Percentiles rank a stretch among this genome's conserved stretches.
phyloP scores from a whole-genome alignment of 1,140 invertebrate genomes.

The Microplitis mediator region DNA sequence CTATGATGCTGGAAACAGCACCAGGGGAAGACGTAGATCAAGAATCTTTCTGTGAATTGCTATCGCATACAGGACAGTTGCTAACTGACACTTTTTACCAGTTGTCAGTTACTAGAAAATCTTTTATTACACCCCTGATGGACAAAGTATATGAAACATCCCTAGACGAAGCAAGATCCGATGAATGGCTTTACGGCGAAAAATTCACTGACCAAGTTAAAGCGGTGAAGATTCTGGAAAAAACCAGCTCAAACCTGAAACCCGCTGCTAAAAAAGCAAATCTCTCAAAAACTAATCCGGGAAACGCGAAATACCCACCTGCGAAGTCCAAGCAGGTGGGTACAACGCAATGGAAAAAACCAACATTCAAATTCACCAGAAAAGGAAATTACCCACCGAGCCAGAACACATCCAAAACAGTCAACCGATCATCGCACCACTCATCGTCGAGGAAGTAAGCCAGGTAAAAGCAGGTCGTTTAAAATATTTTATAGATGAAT shows the following conservation, averaged over 20 bases:
- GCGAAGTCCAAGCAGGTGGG: constrained; percentile 19
- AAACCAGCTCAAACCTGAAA: constrained; percentile 11
- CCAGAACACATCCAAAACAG: not conserved
- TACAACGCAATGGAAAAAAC: too few relatives aligned
- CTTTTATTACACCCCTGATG: constrained; percentile 21
- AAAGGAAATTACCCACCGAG: not conserved
- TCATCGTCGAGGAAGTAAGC: too few relatives aligned
- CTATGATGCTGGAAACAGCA: not conserved
- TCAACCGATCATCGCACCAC: too few relatives aligned
- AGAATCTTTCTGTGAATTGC: not conserved
- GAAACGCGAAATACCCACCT: constrained; percentile 18
- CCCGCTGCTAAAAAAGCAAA: not conserved
- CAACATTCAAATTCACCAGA: not conserved
- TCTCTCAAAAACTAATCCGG: not conserved
- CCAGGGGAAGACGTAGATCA: constrained; percentile 16
- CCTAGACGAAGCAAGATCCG: constrained; percentile 7
- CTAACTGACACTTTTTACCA: constrained; percentile 17
- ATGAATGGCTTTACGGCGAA: constrained; percentile 28
- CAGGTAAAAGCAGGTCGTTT: not conserved
- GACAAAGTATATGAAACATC: constrained; percentile 19
- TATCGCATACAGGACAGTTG: constrained; percentile 17
- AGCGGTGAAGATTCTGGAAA: constrained; percentile 11
- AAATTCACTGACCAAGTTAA: constrained; percentile 26
- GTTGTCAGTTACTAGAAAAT: constrained; percentile 16
- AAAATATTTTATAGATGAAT: not conserved